Percentiles rank a stretch among this genome's conserved stretches.
Evolutionary conservation across 2,888 invertebrate genomes (phyloP).

Genomic region (Megastigmus dorsalis): DNA sequence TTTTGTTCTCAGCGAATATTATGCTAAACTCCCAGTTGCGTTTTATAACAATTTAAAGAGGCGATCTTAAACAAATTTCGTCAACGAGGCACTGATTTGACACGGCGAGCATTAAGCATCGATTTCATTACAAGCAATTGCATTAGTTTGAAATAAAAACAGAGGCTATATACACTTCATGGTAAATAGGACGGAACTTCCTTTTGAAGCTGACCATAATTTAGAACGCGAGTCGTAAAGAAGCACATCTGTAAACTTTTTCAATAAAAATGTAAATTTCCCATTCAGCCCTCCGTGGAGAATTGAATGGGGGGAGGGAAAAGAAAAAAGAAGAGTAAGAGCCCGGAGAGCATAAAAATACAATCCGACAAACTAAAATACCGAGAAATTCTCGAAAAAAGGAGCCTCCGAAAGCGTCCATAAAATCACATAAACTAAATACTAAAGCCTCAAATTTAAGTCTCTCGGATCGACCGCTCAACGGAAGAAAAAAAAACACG

Average conservation of each 20-base stretch:
- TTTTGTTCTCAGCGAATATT: constrained; percentile 34
- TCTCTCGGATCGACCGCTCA: constrained; percentile 7
- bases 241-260: constrained; percentile 23
- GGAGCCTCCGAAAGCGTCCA: neutral
- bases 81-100: too few species aligned
- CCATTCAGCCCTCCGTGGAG: constrained; percentile 6
- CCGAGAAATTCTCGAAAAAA: constrained; percentile 26
- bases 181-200: neutral
- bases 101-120: too few species aligned
- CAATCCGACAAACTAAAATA: constrained; percentile 33
- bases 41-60: constrained; percentile 24
- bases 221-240: neutral
- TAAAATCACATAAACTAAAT: constrained; percentile 44
- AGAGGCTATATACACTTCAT: too few species aligned
- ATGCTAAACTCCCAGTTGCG: constrained; percentile 33
- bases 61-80: too few species aligned
- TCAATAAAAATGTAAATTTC: constrained; percentile 43
- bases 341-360: constrained; percentile 7
- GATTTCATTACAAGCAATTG: too few species aligned
- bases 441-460: constrained; percentile 23
- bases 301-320: neutral
- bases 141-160: too few species aligned
- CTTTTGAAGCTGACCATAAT: neutral
- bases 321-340: neutral
- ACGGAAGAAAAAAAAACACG: constrained; percentile 1